A percentile compares a stretch with the other conserved stretches of the same genome.
Conservation (phyloP, 2,888 invertebrate genomes). For the Leptopilina drosophilae region DNA sequence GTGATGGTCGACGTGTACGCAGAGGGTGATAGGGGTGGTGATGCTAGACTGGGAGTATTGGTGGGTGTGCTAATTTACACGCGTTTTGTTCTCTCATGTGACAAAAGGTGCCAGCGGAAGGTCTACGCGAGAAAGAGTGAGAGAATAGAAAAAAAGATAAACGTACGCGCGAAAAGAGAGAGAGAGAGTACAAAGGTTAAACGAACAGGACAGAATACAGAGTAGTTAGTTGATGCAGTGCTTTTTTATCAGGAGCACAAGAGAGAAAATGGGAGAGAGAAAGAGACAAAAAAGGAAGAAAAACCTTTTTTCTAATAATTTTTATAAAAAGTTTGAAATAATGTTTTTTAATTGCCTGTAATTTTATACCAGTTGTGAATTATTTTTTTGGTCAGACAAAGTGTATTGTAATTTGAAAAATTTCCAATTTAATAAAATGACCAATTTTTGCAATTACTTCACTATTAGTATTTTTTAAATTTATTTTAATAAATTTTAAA, state of each 20-base stretch:
- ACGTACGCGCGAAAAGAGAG: slow-evolving; percentile 43
- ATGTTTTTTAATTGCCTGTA: no score
- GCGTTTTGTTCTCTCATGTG: slow-evolving; percentile 70
- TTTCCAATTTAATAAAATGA: no score
- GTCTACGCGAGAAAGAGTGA: slow-evolving; percentile 51
- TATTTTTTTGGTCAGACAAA: no score
- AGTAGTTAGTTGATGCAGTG: slow-evolving; percentile 58
- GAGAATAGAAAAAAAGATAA: slow-evolving; percentile 26
- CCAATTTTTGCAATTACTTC: no score
- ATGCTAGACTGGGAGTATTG: slow-evolving; percentile 58
- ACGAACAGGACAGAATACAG: slow-evolving; percentile 32
- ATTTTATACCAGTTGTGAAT: no score
- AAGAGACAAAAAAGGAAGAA: no score
- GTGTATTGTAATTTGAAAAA: no score
- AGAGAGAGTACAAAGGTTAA: slow-evolving; percentile 52
- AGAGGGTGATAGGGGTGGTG: slow-evolving; percentile 49
- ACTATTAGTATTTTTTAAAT: no score
- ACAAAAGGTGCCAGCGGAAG: slow-evolving; percentile 71
- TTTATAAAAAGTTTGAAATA: no score
- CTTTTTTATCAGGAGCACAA: slow-evolving; percentile 43
- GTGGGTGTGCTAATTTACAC: slow-evolving; percentile 73
- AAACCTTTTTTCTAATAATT: no score
- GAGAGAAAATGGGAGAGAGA: not conserved
- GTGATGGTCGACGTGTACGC: slow-evolving; percentile 35
- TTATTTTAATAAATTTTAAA: no score